Evolutionary conservation across 2,888 invertebrate species (phyloP).

Genomic region (Trisateles emortualis): DNA sequence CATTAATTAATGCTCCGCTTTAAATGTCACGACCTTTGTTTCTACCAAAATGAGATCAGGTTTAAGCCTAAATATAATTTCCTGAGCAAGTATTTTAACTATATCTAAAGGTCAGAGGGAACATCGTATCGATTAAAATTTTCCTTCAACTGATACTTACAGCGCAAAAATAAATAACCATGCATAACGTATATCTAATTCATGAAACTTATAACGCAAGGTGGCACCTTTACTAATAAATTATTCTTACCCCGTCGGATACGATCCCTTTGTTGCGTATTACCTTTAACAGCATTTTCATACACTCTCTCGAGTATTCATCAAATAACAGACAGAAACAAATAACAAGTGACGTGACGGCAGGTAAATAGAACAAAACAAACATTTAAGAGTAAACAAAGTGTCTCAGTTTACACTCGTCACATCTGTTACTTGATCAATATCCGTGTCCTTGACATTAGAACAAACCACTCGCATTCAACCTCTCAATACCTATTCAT

Average conservation of each 20-base stretch:
- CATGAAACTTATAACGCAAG: conserved; percentile 49
- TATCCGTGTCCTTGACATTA: conserved; percentile 84
- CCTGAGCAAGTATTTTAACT: not conserved
- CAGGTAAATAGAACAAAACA: conserved; percentile 35
- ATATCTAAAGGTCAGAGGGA: not conserved
- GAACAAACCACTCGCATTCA: conserved; percentile 54
- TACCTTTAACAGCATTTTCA: conserved; percentile 56
- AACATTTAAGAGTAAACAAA: conserved; percentile 43
- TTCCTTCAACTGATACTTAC: not conserved
- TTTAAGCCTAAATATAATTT: not conserved
- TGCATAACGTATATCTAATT: conserved; percentile 45
- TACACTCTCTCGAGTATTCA: conserved; percentile 33
- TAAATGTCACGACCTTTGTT: not conserved
- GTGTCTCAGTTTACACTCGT: conserved; percentile 20
- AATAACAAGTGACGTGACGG: conserved; percentile 18
- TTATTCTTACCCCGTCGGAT: conserved; percentile 68
- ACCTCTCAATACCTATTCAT: conserved; percentile 60
- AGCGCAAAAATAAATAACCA: conserved; percentile 25
- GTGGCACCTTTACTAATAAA: conserved; percentile 75
- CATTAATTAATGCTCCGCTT: not conserved
- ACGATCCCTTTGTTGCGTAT: conserved; percentile 68
- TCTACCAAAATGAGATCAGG: not conserved
- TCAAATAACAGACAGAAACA: conserved; percentile 15
- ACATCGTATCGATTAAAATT: not conserved
- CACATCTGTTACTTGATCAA: conserved; percentile 71